Base-by-base conservation (phyloP, 2,888 invertebrate species). In the Choristoneura rosaceana region DNA sequence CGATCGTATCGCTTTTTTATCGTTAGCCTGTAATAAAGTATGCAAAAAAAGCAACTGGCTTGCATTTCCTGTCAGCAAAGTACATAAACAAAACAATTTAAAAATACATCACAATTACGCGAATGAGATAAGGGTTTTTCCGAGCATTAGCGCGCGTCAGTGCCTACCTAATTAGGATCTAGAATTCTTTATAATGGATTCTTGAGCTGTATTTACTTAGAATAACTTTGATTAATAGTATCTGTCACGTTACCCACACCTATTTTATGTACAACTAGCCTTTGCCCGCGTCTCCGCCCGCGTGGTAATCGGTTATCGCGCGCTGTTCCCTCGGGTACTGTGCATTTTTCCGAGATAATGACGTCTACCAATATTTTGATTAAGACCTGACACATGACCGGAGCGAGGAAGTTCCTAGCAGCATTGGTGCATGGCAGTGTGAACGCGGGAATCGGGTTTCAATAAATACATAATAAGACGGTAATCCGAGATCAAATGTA, bases 71-170 rank as follows among this genome's bases (percentile, higher is more conserved):
- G 14, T 14, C 59, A 34, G 34, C 34, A 59, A n/a, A 59, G 59
- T 59, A 14, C 34, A 33, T 0, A 59, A 59, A 34, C 34, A 33
- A 14, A 59, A 59, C 59, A 34, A 59, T 59, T 59, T 59, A 59
- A 59, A 43, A 59, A 34, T 7, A 59, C 59, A 59, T 59, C 59
- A 59, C 59, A 59, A 59, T 59, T 59, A 59, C 34, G n/a, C 14
- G n/a, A 12, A 47, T n/a, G 14, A 47, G 4, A 41, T 55, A 38
- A 41, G 41, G 55, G 43, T 33, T 66, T 43, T 66, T 66, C 41
- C 58, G n/a, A 58, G 38, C 5, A 41, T 65, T 43, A 66, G 10
- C 38, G 15, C 3, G 14, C 14, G 33, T 59, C 9, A 7, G 33
- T 58, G 15, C 12, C 8, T 52, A 7, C 55, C 17, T 25, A 25